Base-by-base conservation (phyloP, 2,113 vertebrate genomes). In the Lamprotornis superbus region DNA sequence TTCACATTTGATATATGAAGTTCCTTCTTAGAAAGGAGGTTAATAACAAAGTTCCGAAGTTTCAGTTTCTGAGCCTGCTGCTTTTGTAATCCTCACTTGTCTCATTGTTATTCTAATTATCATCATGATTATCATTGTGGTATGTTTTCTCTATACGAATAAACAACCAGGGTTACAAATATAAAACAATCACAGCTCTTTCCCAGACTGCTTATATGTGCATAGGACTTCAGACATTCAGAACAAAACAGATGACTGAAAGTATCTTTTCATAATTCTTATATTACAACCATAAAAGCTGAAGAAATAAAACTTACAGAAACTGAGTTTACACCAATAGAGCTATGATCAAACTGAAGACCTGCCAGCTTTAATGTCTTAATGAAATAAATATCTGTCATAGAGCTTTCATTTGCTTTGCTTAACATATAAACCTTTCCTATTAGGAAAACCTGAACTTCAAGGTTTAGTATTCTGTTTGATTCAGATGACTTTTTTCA, bases 371-470 rank as follows among this genome's bases (percentile, higher is more conserved):
- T 95, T 79, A 79, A 75, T 83, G 93, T 79, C 67, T 82, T 95
- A 94, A 79, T 69, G 75, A 94, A 96, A 86, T 81, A 91, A 92
- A 78, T 2, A 2, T 93, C 93, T 91, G 52, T n/a, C 70, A 75
- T 10, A 59, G 40, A 83, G 31, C 35, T 89, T 92, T 89, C 50
- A 33, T 74, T 93, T 95, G 22, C 27, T 88, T 93, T 94, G 46
- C 30, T 89, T 89, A 90, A 69, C 35, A 17, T 67, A 63, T 77
- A 95, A 93, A 90, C 37, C 39, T 83, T 70, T 89, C 47, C 42
- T 44, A 83, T 90, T 73, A 93, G 42, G 47, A 76, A 96, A 93
- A 64, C 12, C 57, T 85, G 53, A 86, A 44, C 33, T 91, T 93
- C 75, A 92, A 73, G 87, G 47, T 76, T 76, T 69, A 61, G 12